These are phyloP conservation scores for Ophioderma brevispina DNA, from an alignment of 35 echinoderm and acorn worm species.

Conservation along the genomic window DNA sequence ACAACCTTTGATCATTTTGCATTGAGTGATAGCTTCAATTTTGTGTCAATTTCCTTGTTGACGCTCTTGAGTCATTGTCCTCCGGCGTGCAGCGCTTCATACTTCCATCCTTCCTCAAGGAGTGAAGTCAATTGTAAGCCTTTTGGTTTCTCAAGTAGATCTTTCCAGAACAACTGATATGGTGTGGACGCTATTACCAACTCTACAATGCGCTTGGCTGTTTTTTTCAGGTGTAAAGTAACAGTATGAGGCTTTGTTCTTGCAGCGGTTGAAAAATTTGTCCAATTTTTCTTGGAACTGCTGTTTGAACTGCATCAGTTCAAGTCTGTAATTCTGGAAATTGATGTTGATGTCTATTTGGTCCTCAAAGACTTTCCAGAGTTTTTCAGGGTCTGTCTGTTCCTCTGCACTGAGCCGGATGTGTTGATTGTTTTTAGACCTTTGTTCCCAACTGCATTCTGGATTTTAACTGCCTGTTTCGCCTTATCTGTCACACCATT, in stretches of 20 bases:
- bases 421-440: slow-evolving; percentile 36
- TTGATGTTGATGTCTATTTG: slow-evolving; percentile 49
- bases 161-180: slow-evolving; percentile 35
- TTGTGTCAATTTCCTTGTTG: slow-evolving; percentile 7
- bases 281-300: slow-evolving; percentile 31
- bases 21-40: background rate
- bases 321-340: slow-evolving; percentile 33
- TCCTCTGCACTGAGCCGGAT: slow-evolving; percentile 14
- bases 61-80: slow-evolving; percentile 12
- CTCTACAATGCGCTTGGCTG: slow-evolving; percentile 30
- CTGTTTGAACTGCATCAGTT: slow-evolving; percentile 37
- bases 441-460: slow-evolving; percentile 40
- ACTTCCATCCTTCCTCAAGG: slow-evolving; percentile 47
- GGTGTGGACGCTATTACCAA: slow-evolving; percentile 59
- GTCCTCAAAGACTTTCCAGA: slow-evolving; percentile 53
- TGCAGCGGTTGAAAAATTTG: slow-evolving; percentile 58
- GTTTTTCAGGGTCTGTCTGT: slow-evolving; percentile 27
- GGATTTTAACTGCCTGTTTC: slow-evolving; percentile 43
- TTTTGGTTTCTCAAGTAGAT: slow-evolving; percentile 48
- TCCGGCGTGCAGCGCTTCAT: slow-evolving; percentile 50
- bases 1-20: too few relatives aligned
- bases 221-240: slow-evolving; percentile 35
- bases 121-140: slow-evolving; percentile 24
- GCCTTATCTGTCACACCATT: background rate
- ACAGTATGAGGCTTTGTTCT: slow-evolving; percentile 24